These are phyloP conservation scores for Lepetodrilus schrolli DNA, from an alignment of 2,888 invertebrate genomes.

Conservation along the genomic window DNA sequence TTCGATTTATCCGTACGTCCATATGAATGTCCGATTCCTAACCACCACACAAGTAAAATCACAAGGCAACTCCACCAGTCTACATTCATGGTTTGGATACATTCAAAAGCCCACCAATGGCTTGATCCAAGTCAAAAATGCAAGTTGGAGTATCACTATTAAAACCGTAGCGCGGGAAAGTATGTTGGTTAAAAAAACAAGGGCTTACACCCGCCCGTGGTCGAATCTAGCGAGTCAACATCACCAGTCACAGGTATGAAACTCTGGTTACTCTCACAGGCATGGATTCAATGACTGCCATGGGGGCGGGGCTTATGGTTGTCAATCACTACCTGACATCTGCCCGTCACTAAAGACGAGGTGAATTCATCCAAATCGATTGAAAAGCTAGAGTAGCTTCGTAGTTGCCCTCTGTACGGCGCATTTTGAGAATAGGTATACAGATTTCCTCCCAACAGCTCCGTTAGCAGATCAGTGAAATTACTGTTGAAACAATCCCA, in stretches of 20 bases:
- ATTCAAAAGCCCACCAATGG: constrained; percentile 23
- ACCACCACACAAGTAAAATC: constrained; percentile 7
- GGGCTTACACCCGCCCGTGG: constrained; percentile 1
- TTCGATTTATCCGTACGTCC: neutral
- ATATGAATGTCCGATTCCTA: constrained; percentile 2
- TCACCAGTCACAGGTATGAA: neutral
- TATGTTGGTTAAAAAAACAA: constrained; percentile 22
- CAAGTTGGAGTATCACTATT: neutral
- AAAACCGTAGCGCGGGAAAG: constrained; percentile 15
- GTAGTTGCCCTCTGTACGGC: neutral
- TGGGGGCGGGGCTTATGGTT: neutral
- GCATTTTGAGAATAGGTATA: neutral
- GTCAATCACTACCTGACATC: constrained; percentile 22
- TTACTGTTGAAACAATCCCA: neutral
- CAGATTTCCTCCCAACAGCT: neutral
- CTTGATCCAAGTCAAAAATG: constrained; percentile 19
- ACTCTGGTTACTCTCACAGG: constrained; percentile 11
- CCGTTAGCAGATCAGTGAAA: neutral
- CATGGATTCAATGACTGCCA: neutral
- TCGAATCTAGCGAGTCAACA: neutral
- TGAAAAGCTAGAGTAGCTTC: neutral
- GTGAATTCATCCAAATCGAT: constrained; percentile 22
- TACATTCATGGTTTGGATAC: constrained; percentile 25
- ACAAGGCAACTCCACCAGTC: constrained; percentile 6
- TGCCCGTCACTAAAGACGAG: constrained; percentile 21